A percentile compares a stretch with the other conserved stretches of the same genome.
Conservation (phyloP, 2,888 invertebrate genomes). For the Phorcus lineatus region DNA sequence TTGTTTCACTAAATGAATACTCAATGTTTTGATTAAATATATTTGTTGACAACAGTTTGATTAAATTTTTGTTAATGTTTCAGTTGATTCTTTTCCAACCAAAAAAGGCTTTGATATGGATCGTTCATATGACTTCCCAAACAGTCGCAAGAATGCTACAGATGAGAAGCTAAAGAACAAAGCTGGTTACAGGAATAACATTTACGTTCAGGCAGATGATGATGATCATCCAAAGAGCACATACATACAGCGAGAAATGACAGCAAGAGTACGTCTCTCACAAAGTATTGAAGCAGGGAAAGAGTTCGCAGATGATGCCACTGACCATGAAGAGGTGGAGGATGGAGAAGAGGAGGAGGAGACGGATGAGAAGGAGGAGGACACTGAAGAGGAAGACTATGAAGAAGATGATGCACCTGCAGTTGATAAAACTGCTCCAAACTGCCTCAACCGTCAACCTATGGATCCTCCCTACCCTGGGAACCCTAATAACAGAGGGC, state of each 20-base stretch:
- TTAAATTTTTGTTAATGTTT: background rate
- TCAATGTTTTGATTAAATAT: too few species aligned
- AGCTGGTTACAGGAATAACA: constrained; percentile 22
- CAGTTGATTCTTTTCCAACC: constrained; percentile 8
- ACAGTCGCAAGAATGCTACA: background rate
- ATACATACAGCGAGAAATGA: constrained; percentile 56
- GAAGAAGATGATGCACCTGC: constrained; percentile 43
- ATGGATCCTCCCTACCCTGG: background rate
- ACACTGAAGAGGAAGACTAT: constrained; percentile 34
- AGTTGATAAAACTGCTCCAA: constrained; percentile 24
- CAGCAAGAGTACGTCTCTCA: constrained; percentile 41
- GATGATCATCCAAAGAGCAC: constrained; percentile 59
- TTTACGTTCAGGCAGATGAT: constrained; percentile 57
- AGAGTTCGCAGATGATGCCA: constrained; percentile 30
- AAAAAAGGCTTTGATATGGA: background rate
- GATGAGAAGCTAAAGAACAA: background rate
- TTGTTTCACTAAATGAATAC: too few species aligned
- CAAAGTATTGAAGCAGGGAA: constrained; percentile 19
- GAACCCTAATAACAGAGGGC: constrained; percentile 19
- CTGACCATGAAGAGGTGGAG: constrained; percentile 41
- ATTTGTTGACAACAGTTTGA: too few species aligned
- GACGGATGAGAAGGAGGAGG: constrained; percentile 41
- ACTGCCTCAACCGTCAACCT: background rate
- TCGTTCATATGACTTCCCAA: background rate
- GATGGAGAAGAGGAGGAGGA: constrained; percentile 49